Evolutionary conservation across 2,888 invertebrate species (phyloP).

Genomic region (Aleiodes leptofemur): DNA sequence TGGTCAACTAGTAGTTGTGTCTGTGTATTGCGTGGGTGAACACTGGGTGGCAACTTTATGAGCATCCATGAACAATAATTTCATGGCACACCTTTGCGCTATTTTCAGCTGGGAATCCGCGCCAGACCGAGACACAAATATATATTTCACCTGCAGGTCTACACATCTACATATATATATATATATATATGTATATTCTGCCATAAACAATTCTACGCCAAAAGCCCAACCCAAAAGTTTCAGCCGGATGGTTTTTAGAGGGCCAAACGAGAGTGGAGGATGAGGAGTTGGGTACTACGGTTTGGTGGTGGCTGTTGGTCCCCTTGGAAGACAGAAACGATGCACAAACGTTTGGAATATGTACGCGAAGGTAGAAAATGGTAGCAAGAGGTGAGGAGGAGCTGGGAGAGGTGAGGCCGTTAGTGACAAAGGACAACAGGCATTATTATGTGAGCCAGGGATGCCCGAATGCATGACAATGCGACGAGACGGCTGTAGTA

Average conservation of each 20-base stretch:
- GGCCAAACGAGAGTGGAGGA: neutral
- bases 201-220: neutral
- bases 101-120: slow-evolving; percentile 33
- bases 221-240: slow-evolving; percentile 26
- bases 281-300: neutral
- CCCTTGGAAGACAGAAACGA: slow-evolving; percentile 32
- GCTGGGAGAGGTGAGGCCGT: slow-evolving; percentile 56
- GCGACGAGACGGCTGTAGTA: slow-evolving; percentile 46
- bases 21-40: slow-evolving; percentile 44
- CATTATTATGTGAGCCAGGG: slow-evolving; percentile 59
- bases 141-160: slow-evolving; percentile 28
- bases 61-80: slow-evolving; percentile 44
- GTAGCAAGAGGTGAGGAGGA: slow-evolving; percentile 13
- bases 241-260: slow-evolving; percentile 17
- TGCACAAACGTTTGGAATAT: slow-evolving; percentile 1
- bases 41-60: slow-evolving; percentile 42
- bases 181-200: slow-evolving; percentile 9
- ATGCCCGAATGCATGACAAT: slow-evolving; percentile 64
- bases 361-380: slow-evolving; percentile 8
- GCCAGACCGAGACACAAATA: slow-evolving; percentile 31
- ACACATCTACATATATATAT: slow-evolving; percentile 5
- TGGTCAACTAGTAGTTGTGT: slow-evolving; percentile 31
- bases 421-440: slow-evolving; percentile 64
- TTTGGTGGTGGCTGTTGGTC: neutral
- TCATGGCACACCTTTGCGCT: slow-evolving; percentile 40